Percentiles rank a stretch among this genome's conserved stretches.
Evolutionary conservation across 2,888 invertebrate species (phyloP).

Genomic region (Caenorhabditis imperialis): DNA sequence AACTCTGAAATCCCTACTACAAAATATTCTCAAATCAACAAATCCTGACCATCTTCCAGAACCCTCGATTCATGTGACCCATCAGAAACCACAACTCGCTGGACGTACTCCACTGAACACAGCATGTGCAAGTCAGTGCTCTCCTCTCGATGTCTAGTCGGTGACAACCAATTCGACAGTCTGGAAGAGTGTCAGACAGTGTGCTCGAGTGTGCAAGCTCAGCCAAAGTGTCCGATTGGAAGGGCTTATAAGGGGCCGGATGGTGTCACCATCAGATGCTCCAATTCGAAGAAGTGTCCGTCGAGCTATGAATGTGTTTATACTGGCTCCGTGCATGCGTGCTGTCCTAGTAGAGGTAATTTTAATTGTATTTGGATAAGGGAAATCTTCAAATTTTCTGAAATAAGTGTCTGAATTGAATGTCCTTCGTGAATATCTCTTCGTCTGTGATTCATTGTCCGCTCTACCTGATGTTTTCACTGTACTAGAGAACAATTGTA

Average conservation of each 20-base stretch:
- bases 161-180: slow-evolving; percentile 68
- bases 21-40: too few species aligned
- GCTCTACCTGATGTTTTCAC: too few species aligned
- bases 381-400: too few species aligned
- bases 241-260: slow-evolving; percentile 60
- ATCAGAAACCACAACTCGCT: slow-evolving; percentile 23
- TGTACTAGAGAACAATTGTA: too few species aligned
- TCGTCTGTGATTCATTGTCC: too few species aligned
- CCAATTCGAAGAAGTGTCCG: slow-evolving; percentile 59
- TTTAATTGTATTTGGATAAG: too few species aligned
- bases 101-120: slow-evolving; percentile 51
- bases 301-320: slow-evolving; percentile 70
- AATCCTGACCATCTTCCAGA: too few species aligned
- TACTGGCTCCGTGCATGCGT: slow-evolving; percentile 66
- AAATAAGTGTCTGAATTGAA: too few species aligned
- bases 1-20: too few species aligned
- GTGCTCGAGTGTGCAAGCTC: slow-evolving; percentile 66
- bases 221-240: slow-evolving; percentile 69
- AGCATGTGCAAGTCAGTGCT: slow-evolving; percentile 65
- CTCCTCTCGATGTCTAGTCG: slow-evolving; percentile 62
- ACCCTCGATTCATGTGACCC: slow-evolving; percentile 21
- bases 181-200: slow-evolving; percentile 63
- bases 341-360: slow-evolving; percentile 68
- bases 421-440: too few species aligned
- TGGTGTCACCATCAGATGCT: slow-evolving; percentile 65